Conservation (phyloP, 2,888 invertebrate species). For the Altica lythri region DNA sequence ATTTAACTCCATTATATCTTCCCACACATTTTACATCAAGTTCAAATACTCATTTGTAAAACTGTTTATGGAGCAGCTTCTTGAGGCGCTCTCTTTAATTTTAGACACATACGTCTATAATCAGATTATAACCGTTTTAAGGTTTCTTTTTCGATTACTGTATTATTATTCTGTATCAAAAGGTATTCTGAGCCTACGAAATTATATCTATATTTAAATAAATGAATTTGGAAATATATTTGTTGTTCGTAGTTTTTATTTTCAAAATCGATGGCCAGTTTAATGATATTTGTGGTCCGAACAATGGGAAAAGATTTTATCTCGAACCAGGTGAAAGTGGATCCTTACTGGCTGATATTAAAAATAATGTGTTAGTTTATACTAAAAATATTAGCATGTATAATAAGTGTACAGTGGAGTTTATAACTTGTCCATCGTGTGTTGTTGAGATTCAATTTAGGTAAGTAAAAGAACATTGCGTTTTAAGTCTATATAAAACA, state of each 20-base stretch:
- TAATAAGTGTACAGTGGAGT: slow-evolving; percentile 65
- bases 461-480: slow-evolving; percentile 45
- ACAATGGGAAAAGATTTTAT: slow-evolving; percentile 46
- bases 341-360: slow-evolving; percentile 50
- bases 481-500: background rate
- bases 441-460: slow-evolving; percentile 63
- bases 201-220: too few species aligned
- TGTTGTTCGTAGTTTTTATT: slow-evolving; percentile 9
- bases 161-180: too few species aligned
- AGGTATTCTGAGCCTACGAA: too few species aligned
- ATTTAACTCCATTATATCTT: too few species aligned
- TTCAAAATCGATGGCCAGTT: slow-evolving; percentile 17
- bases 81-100: too few species aligned
- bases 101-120: too few species aligned
- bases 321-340: slow-evolving; percentile 55
- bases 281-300: slow-evolving; percentile 38
- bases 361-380: slow-evolving; percentile 35
- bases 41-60: too few species aligned
- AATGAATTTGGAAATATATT: slow-evolving; percentile 14
- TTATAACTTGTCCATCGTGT: slow-evolving; percentile 73
- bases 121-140: too few species aligned
- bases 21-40: too few species aligned
- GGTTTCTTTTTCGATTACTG: too few species aligned
- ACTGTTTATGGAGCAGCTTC: too few species aligned
- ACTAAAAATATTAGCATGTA: slow-evolving; percentile 43